phyloP scores from a whole-genome alignment of 2,888 invertebrate genomes.

The Argyresthia goedartella region DNA sequence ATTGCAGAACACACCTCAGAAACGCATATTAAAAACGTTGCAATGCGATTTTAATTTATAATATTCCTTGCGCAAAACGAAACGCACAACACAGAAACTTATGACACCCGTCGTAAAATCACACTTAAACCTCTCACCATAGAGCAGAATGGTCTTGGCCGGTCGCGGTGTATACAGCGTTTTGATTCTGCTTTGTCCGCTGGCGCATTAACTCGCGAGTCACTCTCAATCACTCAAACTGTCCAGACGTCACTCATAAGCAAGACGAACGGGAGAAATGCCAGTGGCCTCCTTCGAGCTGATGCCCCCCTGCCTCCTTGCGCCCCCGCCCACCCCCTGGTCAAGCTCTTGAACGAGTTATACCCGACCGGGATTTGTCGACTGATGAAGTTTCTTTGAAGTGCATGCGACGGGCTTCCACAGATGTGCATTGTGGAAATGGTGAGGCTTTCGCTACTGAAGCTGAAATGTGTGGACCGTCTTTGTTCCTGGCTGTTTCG shows the following conservation, averaged over 20 bases:
- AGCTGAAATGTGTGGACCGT: neutral
- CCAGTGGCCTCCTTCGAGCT: constrained; percentile 47
- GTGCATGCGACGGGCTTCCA: neutral
- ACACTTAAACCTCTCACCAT: constrained; percentile 10
- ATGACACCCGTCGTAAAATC: neutral
- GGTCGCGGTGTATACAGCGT: constrained; percentile 24
- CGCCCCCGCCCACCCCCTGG: constrained; percentile 33
- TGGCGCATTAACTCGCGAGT: constrained; percentile 67
- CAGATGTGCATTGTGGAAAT: no score
- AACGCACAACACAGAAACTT: neutral
- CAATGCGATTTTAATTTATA: constrained; percentile 58
- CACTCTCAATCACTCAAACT: constrained; percentile 70
- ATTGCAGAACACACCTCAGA: constrained; percentile 47
- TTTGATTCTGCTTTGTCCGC: constrained; percentile 32
- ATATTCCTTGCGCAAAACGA: constrained; percentile 20
- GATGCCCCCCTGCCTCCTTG: constrained; percentile 23
- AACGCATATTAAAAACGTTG: constrained; percentile 46
- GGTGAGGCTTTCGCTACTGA: neutral
- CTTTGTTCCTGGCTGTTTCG: neutral
- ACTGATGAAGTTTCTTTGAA: constrained; percentile 62
- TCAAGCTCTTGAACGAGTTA: constrained; percentile 62
- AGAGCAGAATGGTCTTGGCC: constrained; percentile 29
- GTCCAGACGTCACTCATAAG: constrained; percentile 69
- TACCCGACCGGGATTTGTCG: constrained; percentile 50
- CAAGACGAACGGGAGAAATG: constrained; percentile 64